These are phyloP conservation scores for Mesaphorura yosii DNA, from an alignment of 1,140 invertebrate species.

Conservation along the genomic window DNA sequence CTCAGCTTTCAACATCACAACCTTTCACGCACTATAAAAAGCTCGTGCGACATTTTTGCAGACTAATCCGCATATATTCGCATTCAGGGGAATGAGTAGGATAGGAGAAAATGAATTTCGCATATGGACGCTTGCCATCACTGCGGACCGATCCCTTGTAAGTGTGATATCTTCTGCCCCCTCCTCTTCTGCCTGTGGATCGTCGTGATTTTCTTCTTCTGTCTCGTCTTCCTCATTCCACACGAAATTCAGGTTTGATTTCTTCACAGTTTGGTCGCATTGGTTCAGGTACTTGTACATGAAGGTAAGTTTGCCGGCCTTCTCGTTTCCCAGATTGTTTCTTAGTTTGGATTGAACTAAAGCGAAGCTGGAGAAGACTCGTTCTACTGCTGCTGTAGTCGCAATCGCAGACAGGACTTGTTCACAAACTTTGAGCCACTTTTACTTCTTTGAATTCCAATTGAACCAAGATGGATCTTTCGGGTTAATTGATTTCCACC, in stretches of 20 bases:
- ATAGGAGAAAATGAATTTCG: too few relatives aligned
- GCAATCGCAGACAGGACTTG: conserved; percentile 19
- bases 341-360: conserved; percentile 26
- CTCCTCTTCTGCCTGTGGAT: neutral
- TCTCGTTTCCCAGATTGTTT: conserved; percentile 21
- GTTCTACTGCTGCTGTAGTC: conserved; percentile 20
- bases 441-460: neutral
- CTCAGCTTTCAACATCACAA: too few relatives aligned
- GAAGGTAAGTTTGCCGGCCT: conserved; percentile 24
- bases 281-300: conserved; percentile 24
- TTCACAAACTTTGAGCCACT: neutral
- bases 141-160: too few relatives aligned
- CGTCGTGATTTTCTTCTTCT: neutral
- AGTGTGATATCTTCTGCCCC: too few relatives aligned
- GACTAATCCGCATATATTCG: too few relatives aligned
- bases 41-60: too few relatives aligned
- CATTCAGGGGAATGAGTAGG: too few relatives aligned
- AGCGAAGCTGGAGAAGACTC: conserved; percentile 23
- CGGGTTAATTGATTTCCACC: neutral
- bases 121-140: too few relatives aligned
- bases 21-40: too few relatives aligned
- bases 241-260: neutral
- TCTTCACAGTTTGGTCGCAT: neutral
- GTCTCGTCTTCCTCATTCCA: neutral
- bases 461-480: neutral